Evolutionary conservation across 2,797 vertebrate species (phyloP), one percentile per base, ranked within the genome.

Genomic region (Leucoraja ocellata): DNA sequence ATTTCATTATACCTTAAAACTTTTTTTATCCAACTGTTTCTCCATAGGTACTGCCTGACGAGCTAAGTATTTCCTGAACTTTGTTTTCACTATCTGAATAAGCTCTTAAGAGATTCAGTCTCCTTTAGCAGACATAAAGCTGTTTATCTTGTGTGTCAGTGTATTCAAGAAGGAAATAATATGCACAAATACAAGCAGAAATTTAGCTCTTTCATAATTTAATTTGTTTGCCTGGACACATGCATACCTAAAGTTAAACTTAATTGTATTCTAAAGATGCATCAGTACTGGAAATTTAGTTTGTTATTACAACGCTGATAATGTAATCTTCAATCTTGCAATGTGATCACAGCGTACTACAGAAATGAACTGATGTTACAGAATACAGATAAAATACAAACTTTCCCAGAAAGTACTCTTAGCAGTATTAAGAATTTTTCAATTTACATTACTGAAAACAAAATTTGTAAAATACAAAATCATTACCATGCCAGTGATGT

Each of bases 371-470:
- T 68, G 16, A 73, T n/a, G 21, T 13, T 91, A 46, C 11, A 91
- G 13, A 36, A 91, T 71, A 91, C 74, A 13, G 65, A 92, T 74
- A 54, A 23, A 74, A 36, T 92, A 76, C 71, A 92, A 68, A 74
- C 90, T 92, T 92, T 92, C 90, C 71, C 39, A 92, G 90, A 92
- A 92, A 92, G 90, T 76, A 92, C 71, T 74, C 25, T 16, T 25
- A 23, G 14, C 71, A 73, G 65, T 46, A 39, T 73, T 16, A 65
- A 90, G 2, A 68, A 16, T 39, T 91, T 91, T 91, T 91, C 74
- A 39, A 91, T 28, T 71, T 32, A 71, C 68, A 91, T 74, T 18
- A 91, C n/a, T 18, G 46, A 68, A 74, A 91, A 74, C 36, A 91
- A 1, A 1, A 18, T 91, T 91, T 91, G 32, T 73, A 71, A 86